Evolutionary conservation across 2,113 vertebrate genomes (phyloP), one percentile per base, ranked within the genome.

Genomic region (Rhynchopsitta pachyrhyncha): DNA sequence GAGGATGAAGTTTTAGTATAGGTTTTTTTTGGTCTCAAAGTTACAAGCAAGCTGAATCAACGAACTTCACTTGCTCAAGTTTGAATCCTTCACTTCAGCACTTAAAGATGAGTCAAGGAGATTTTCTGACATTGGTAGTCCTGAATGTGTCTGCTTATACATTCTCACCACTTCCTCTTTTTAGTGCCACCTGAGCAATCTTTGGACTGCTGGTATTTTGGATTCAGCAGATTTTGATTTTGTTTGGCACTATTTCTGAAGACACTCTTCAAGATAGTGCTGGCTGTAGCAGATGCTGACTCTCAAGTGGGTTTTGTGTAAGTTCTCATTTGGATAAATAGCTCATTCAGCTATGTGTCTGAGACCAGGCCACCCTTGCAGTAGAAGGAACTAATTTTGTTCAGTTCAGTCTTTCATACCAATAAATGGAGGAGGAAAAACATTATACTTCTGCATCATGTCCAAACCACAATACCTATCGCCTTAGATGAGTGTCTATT

Each of bases 381-480:
- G 94, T 75, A 92, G 49, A 78, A 92, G 60, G 86, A 92, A 78
- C 50, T 92, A 44, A 86, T 93, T 92, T 74, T 75, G 60, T 84
- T 92, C 68, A 92, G 17, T 86, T 90, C 49, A 67, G 42, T 68
- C 83, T 93, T 95, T 84, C 39, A 81, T 93, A 55, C 64, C 78
- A 62, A 55, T 86, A 78, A 92, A 90, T 55, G 27, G 42, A 84
- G 39, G 42, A 82, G 66, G 75, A 68, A 93, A 81, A 94, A 74
- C 80, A 29, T 88, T 77, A 50, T 83, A 39, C 13, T 76, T 78
- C 77, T 91, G 68, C 77, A 47, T 84, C 73, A 71, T 75, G 60
- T 94, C 94, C 94, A 94, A 93, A 88, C 95, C 92, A 95, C 83
- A 96, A 71, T 86, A 39, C 64, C 50, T 91, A 3, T 91, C 55